Percentiles rank a stretch among this genome's conserved stretches.
phyloP scores from a whole-genome alignment of 2,888 invertebrate genomes.

The Drosophila prostipennis region DNA sequence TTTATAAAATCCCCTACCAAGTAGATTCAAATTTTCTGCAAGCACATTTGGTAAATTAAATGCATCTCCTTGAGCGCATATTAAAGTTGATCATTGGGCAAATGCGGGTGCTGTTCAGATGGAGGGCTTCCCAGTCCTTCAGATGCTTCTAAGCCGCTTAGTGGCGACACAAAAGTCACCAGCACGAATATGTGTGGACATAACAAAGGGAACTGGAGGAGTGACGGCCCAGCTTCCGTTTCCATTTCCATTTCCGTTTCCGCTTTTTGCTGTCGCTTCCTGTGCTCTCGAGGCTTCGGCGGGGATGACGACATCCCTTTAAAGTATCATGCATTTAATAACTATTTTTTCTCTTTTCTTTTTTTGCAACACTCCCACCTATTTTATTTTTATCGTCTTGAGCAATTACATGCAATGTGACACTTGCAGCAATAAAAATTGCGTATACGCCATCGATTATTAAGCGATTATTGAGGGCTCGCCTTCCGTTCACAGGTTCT shows the following conservation, averaged over 20 bases:
- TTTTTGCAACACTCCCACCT: background rate
- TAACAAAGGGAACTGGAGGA: constrained; percentile 1
- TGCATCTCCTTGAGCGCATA: constrained; percentile 9
- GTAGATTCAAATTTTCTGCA: too few relatives aligned
- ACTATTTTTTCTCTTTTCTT: background rate
- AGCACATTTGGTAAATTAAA: constrained; percentile 16
- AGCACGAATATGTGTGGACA: constrained; percentile 13
- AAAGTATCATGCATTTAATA: background rate
- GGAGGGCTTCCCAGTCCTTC: constrained; percentile 1
- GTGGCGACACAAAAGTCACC: constrained; percentile 31
- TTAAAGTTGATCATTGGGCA: constrained; percentile 6
- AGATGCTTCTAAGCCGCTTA: constrained; percentile 27
- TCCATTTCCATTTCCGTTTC: constrained; percentile 39
- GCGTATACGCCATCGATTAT: constrained; percentile 22
- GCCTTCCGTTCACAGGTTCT: constrained; percentile 3
- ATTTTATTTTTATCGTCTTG: constrained; percentile 1
- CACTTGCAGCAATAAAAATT: constrained; percentile 19
- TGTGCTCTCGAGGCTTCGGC: background rate
- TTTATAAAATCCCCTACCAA: too few relatives aligned
- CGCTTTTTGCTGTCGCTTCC: background rate
- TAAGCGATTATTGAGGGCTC: constrained; percentile 16
- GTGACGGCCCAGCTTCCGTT: constrained; percentile 22
- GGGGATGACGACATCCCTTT: background rate
- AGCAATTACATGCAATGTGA: constrained; percentile 21
- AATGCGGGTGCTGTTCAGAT: background rate